These are phyloP conservation scores for Drosophila carrolli DNA, from an alignment of 1,140 invertebrate species.

Conservation along the genomic window DNA sequence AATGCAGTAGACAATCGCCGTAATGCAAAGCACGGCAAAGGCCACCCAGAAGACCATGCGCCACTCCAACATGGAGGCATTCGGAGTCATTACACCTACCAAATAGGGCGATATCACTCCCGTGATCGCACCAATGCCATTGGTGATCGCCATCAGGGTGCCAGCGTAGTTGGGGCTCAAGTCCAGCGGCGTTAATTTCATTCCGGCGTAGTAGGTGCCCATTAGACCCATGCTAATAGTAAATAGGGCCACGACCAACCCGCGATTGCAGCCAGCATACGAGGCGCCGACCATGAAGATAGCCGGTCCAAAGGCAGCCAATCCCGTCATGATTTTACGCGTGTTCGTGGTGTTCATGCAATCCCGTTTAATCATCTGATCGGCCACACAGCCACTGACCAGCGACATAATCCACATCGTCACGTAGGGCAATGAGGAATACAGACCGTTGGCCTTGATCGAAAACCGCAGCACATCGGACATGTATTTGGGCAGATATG, in stretches of 20 bases:
- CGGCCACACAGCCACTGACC: conserved; percentile 31
- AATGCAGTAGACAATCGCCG: conserved; percentile 21
- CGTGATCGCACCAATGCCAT: conserved; percentile 91
- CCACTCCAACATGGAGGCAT: conserved; percentile 78
- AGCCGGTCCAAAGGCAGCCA: conserved; percentile 51
- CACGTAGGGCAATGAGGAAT: conserved; percentile 59
- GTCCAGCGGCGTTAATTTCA: conserved; percentile 91
- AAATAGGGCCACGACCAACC: conserved; percentile 36
- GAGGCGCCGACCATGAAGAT: conserved; percentile 47
- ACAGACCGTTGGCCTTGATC: conserved; percentile 46
- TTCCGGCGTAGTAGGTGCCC: conserved; percentile 89
- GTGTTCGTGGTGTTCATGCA: conserved; percentile 19
- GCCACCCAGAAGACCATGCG: conserved; percentile 29
- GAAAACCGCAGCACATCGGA: conserved; percentile 50
- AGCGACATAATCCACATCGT: conserved; percentile 55
- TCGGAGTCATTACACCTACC: conserved; percentile 90
- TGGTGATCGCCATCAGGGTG: conserved; percentile 91
- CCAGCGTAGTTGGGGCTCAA: conserved; percentile 91
- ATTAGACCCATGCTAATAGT: conserved; percentile 85
- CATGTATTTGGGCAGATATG: conserved; percentile 89
- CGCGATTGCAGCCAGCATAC: conserved; percentile 48
- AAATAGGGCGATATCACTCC: conserved; percentile 91
- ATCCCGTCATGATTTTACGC: conserved; percentile 4
- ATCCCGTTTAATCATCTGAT: conserved; percentile 39
- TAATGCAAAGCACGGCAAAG: conserved; percentile 10